Evolutionary conservation across 2,113 vertebrate species (phyloP).

Genomic region (Halcyon malimbica): DNA sequence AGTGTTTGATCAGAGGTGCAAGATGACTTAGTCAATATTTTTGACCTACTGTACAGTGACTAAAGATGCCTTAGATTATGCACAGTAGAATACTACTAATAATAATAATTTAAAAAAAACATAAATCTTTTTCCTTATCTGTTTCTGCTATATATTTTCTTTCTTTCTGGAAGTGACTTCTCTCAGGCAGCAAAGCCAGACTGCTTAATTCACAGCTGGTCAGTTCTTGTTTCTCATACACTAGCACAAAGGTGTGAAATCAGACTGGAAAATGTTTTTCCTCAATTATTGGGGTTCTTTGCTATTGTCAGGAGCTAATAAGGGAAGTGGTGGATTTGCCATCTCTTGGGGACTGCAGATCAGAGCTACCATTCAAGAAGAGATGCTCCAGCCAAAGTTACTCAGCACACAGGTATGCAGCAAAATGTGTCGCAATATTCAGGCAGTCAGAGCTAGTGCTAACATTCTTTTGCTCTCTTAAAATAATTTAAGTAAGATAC

Average conservation of each 20-base stretch:
- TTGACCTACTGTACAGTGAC: background rate
- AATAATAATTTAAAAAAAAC: background rate
- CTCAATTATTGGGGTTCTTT: background rate
- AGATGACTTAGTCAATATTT: background rate
- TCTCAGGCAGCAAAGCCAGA: background rate
- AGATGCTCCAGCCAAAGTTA: background rate
- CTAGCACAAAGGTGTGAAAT: background rate
- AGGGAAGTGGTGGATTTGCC: background rate
- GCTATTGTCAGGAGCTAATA: background rate
- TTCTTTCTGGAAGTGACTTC: background rate
- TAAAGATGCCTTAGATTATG: conserved; percentile 21
- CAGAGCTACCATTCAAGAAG: background rate
- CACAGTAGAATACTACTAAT: background rate
- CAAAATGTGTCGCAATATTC: background rate
- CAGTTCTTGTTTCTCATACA: background rate
- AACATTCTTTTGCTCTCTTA: background rate
- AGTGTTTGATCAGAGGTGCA: background rate
- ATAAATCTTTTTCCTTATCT: background rate
- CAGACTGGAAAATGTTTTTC: background rate
- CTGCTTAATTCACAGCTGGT: background rate
- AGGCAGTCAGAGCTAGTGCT: background rate
- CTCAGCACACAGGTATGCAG: background rate
- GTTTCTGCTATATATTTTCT: background rate
- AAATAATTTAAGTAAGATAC: background rate
- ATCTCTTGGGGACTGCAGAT: background rate